Evolutionary conservation across 2,797 vertebrate species (phyloP).

Genomic region (Knipowitschia caucasica): DNA sequence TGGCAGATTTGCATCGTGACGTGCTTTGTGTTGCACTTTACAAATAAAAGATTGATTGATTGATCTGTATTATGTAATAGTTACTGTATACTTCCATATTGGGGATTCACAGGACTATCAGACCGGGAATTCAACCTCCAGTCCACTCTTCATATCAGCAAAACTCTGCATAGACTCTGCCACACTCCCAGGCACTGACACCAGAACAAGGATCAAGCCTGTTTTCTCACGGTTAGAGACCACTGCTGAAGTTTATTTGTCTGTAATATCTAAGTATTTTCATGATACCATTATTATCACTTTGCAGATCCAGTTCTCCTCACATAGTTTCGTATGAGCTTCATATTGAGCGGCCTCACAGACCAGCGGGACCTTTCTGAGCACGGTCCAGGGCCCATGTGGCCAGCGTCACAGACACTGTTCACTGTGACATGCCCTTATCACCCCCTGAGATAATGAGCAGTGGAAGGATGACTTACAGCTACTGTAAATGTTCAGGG

Average conservation of each 20-base stretch:
- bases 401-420: slow-evolving; percentile 27
- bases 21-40: too few species aligned
- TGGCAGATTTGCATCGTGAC: too few species aligned
- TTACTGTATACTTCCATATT: slow-evolving; percentile 43
- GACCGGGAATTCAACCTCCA: slow-evolving; percentile 48
- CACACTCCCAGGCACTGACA: slow-evolving; percentile 33
- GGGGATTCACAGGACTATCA: slow-evolving; percentile 39
- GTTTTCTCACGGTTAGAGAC: not conserved
- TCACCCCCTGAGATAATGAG: slow-evolving; percentile 58
- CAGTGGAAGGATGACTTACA: slow-evolving; percentile 46
- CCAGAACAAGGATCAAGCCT: not conserved
- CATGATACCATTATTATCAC: too few species aligned
- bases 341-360: slow-evolving; percentile 4
- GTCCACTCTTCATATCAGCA: slow-evolving; percentile 65
- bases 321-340: not conserved
- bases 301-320: not conserved
- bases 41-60: too few species aligned
- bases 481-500: slow-evolving; percentile 13
- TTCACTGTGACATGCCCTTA: slow-evolving; percentile 46
- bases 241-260: not conserved
- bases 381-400: slow-evolving; percentile 6
- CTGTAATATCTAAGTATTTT: not conserved
- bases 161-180: slow-evolving; percentile 55
- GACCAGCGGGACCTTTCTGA: slow-evolving; percentile 10
- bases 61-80: too few species aligned